Conservation (phyloP, 1,140 invertebrate species). For the Camponotus vicinus region DNA sequence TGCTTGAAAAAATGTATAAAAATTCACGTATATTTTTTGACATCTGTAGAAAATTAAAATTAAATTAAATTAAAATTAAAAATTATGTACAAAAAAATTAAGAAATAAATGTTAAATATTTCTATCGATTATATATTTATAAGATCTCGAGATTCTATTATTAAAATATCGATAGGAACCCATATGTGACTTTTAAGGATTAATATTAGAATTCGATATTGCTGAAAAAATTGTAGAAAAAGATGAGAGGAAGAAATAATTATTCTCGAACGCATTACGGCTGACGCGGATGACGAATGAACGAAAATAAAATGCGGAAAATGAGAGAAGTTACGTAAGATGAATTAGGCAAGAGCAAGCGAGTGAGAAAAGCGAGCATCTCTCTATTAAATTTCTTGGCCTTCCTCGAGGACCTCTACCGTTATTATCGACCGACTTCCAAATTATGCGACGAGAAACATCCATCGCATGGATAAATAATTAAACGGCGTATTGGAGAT, state of each 20-base stretch:
- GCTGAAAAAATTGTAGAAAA: not conserved
- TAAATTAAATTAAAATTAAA: no score
- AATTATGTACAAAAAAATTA: no score
- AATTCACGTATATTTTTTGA: no score
- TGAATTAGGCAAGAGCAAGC: slow-evolving; percentile 41
- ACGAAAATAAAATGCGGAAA: slow-evolving; percentile 37
- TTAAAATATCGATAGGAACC: no score
- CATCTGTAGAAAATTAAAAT: no score
- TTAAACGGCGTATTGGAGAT: slow-evolving; percentile 75
- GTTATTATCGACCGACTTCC: slow-evolving; percentile 67
- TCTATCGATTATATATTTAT: no score
- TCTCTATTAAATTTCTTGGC: slow-evolving; percentile 36
- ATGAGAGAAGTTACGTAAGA: slow-evolving; percentile 23
- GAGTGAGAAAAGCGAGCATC: not conserved
- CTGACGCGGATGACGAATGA: slow-evolving; percentile 43
- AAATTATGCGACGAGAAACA: slow-evolving; percentile 79
- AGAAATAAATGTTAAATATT: no score
- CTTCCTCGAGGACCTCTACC: slow-evolving; percentile 45
- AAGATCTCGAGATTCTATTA: no score
- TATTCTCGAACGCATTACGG: slow-evolving; percentile 23
- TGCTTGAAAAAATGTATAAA: no score
- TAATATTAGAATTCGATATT: not conserved
- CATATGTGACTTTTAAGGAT: no score
- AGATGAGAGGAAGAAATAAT: not conserved
- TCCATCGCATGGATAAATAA: slow-evolving; percentile 80